These are phyloP conservation scores for Sminthurides bifidus DNA, from an alignment of 1,140 invertebrate species.

Conservation along the genomic window DNA sequence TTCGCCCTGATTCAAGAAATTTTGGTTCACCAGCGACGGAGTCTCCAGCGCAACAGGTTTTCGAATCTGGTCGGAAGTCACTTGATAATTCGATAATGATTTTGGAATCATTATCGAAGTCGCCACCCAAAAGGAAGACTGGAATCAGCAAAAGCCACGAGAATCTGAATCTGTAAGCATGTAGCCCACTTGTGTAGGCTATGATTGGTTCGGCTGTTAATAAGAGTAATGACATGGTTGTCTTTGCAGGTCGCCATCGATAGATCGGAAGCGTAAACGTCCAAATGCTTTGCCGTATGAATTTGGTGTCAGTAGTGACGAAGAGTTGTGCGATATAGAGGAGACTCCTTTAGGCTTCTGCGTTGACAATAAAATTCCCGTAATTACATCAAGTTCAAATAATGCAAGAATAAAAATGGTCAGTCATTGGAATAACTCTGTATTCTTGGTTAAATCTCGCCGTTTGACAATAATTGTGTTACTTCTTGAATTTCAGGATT, in stretches of 20 bases:
- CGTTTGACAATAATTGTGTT: not conserved
- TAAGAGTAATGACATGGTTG: too few species aligned
- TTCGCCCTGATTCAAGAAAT: not conserved
- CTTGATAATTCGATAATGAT: not conserved
- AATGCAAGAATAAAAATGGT: not conserved
- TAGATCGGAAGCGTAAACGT: not conserved
- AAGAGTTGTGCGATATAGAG: too few species aligned
- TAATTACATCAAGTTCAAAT: not conserved
- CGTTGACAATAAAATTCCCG: not conserved
- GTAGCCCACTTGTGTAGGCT: too few species aligned
- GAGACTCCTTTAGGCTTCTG: too few species aligned
- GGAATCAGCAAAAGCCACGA: not conserved
- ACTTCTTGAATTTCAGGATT: not conserved
- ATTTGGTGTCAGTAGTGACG: not conserved
- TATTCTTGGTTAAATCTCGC: not conserved
- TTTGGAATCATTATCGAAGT: too few species aligned
- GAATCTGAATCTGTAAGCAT: too few species aligned
- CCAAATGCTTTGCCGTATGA: not conserved
- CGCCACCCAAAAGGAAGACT: slow-evolving; percentile 4
- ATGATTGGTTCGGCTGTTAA: too few species aligned
- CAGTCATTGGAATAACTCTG: not conserved
- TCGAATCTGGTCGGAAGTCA: not conserved
- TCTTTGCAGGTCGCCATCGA: too few species aligned
- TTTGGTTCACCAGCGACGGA: not conserved
- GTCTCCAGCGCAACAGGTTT: not conserved